Percentiles rank a stretch among this genome's conserved stretches.
Evolutionary conservation across 2,888 invertebrate species (phyloP).

Genomic region (Tetragnatha montana): DNA sequence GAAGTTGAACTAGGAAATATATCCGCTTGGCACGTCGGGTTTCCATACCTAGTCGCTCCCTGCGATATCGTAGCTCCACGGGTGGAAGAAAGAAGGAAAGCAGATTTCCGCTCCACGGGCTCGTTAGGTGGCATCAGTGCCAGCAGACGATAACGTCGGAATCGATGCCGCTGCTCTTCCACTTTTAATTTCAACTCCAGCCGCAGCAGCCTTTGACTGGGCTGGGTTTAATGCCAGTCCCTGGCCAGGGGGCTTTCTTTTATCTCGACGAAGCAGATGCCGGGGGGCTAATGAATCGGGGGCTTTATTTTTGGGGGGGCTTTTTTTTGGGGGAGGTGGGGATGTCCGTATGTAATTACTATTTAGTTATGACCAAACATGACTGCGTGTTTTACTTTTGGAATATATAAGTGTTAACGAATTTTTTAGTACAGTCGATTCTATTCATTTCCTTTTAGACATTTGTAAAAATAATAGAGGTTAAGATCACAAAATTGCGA

Average conservation of each 20-base stretch:
- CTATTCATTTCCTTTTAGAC: no score
- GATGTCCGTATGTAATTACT: not conserved
- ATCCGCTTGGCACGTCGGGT: no score
- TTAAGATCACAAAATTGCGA: no score
- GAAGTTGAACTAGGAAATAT: no score
- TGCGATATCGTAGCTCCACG: no score
- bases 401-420: no score
- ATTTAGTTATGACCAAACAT: no score
- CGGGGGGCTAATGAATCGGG: slow-evolving; percentile 57
- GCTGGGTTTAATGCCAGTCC: slow-evolving; percentile 66
- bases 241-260: slow-evolving; percentile 55
- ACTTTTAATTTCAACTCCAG: slow-evolving; percentile 71
- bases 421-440: no score
- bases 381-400: no score
- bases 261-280: slow-evolving; percentile 55
- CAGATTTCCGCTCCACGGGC: slow-evolving; percentile 64
- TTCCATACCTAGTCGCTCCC: no score
- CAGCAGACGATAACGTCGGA: slow-evolving; percentile 69
- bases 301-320: not conserved
- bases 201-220: slow-evolving; percentile 68
- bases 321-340: not conserved
- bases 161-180: slow-evolving; percentile 66
- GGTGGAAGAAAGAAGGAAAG: slow-evolving; percentile 25
- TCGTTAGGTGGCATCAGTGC: slow-evolving; percentile 66
- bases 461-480: no score